Evolutionary conservation across 1,140 invertebrate genomes (phyloP).

Genomic region (Meloidogyne hapla): DNA sequence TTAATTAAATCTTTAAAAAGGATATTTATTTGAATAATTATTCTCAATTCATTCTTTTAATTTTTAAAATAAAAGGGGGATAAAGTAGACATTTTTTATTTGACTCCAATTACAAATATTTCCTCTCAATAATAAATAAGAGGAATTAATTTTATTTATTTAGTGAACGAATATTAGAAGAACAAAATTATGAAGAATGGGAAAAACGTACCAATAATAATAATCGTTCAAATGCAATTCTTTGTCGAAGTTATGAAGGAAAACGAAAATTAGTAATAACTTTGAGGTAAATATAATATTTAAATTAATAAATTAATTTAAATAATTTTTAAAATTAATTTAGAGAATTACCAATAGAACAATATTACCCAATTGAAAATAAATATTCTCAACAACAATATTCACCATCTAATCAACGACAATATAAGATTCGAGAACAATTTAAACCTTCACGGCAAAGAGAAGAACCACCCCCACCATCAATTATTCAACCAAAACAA

Average conservation of each 20-base stretch:
- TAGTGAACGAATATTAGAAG: slow-evolving; percentile 1
- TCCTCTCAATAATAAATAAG: no score
- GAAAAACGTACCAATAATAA: background rate
- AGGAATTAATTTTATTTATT: background rate
- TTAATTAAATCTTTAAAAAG: no score
- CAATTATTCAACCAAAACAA: background rate
- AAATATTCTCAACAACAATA: background rate
- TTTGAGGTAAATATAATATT: background rate
- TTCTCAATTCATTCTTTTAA: no score
- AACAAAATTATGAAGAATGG: background rate
- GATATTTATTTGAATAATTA: no score
- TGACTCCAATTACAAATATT: no score
- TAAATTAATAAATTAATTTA: background rate
- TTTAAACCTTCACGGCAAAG: background rate
- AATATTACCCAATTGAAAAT: background rate
- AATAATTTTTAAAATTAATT: no score
- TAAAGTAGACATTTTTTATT: no score
- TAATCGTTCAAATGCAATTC: background rate
- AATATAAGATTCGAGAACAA: background rate
- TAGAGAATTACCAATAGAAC: background rate
- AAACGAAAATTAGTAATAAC: background rate
- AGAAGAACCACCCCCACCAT: background rate
- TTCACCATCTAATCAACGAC: background rate
- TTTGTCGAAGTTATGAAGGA: background rate
- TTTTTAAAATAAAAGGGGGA: no score